Percentiles rank a stretch among this genome's conserved stretches.
phyloP scores from a whole-genome alignment of 1,140 invertebrate genomes.

The Drosophila jambulina region DNA sequence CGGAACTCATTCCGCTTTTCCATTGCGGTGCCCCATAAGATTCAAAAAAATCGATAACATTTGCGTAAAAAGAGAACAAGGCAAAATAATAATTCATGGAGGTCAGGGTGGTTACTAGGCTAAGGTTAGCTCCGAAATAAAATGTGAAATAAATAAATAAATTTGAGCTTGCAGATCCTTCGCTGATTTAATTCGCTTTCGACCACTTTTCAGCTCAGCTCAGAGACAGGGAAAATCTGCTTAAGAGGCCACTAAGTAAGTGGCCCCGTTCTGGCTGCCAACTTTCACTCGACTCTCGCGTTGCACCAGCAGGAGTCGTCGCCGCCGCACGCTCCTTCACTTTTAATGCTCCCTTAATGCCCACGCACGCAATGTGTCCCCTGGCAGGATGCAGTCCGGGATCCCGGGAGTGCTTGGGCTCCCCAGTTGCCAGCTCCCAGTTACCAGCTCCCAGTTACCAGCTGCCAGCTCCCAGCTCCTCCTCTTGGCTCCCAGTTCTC shows the following conservation, averaged over 20 bases:
- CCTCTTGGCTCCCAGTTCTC: neutral
- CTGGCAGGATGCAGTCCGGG: conserved; percentile 42
- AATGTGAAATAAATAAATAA: conserved; percentile 1
- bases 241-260: conserved; percentile 40
- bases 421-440: conserved; percentile 15
- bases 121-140: neutral
- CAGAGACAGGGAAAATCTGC: conserved; percentile 9
- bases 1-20: neutral
- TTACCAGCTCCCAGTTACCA: neutral
- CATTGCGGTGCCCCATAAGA: neutral
- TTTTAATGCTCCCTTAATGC: conserved; percentile 59
- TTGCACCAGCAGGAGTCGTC: neutral
- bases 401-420: neutral
- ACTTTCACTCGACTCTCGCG: conserved; percentile 66
- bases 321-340: neutral
- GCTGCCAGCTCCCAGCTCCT: neutral
- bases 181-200: neutral
- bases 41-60: neutral
- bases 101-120: too few species aligned
- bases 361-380: conserved; percentile 57
- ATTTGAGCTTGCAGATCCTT: neutral
- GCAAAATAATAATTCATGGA: neutral
- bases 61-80: neutral
- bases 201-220: conserved; percentile 11
- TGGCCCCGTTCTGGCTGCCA: conserved; percentile 47